Evolutionary conservation across 2,797 vertebrate species (phyloP).

Genomic region (Hipposideros larvatus): DNA sequence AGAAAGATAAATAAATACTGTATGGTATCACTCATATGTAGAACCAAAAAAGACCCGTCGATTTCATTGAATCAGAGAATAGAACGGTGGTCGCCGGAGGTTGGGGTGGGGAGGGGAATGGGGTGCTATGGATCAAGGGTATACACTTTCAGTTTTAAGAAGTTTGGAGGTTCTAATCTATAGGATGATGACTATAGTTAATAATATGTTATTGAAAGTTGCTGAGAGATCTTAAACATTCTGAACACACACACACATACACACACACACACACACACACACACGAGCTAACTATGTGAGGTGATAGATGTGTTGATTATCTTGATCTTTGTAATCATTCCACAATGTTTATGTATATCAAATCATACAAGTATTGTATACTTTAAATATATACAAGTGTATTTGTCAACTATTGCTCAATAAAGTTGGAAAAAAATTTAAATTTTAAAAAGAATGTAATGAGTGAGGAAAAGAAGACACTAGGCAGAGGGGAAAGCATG

Average conservation of each 20-base stretch:
- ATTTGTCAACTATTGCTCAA: neutral
- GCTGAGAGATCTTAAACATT: neutral
- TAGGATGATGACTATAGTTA: neutral
- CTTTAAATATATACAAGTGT: neutral
- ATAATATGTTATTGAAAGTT: neutral
- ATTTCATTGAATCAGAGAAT: neutral
- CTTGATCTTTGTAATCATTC: neutral
- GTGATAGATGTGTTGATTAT: neutral
- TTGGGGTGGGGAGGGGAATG: neutral
- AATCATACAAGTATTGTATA: neutral
- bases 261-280: neutral
- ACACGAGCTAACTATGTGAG: neutral
- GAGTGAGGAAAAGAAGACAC: neutral
- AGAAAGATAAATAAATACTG: neutral
- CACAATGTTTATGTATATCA: neutral
- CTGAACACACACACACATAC: neutral
- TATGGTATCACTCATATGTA: neutral
- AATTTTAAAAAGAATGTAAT: neutral
- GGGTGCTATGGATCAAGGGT: neutral
- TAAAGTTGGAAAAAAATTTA: neutral
- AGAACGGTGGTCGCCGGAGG: neutral
- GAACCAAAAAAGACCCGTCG: neutral
- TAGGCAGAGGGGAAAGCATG: neutral
- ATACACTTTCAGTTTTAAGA: neutral
- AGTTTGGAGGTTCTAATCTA: neutral